Base-by-base conservation (phyloP, 2,797 vertebrate species). In the Alectoris magna region DNA sequence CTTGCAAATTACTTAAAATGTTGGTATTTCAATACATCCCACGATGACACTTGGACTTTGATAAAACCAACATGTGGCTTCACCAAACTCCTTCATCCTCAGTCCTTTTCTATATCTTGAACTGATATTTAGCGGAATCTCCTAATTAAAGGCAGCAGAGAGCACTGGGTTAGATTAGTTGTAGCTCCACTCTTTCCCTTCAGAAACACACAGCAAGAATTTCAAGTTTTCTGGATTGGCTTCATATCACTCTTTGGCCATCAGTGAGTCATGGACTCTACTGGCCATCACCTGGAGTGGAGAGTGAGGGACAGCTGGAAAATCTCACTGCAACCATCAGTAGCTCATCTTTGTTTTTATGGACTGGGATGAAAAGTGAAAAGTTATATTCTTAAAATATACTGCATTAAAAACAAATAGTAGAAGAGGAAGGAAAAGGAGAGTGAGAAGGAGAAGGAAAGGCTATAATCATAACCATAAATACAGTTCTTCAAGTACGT, bases 391-490 rank as follows among this genome's bases (percentile, higher is more conserved):
- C 26, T 6, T 53, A 74, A 34, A 39, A 70, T 38, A 62, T 5
- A 24, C 5, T 44, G 73, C 7, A 38, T 34, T 19, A n/a, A 38
- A 8, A 2, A 43, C 48, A 73, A 53, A 21, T 38, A 44, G 34
- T 3, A 41, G 23, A 22, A 7, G 39, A n/a, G 23, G 15, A 23
- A 3, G 6, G 11, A 49, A 0, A 66, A 7, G 3, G 2, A 14
- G 5, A 2, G 23, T 9, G 6, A 16, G 5, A 12, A 55, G 16
- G 5, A 18, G 18, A 14, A 2, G 3, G 17, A 21, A 63, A 41
- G 38, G 5, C 60, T 63, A 29, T 3, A 11, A 29, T 19, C 38
- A 29, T 24, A 14, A 23, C 11, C 46, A 12, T n/a, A 44, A n/a
- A 46, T n/a, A 10, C 2, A 59, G 11, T 22, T 4, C 56, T 69